A percentile compares a stretch with the other conserved stretches of the same genome.
These are phyloP conservation scores for Crioceris asparagi DNA, from an alignment of 2,888 invertebrate species.

Conservation along the genomic window DNA sequence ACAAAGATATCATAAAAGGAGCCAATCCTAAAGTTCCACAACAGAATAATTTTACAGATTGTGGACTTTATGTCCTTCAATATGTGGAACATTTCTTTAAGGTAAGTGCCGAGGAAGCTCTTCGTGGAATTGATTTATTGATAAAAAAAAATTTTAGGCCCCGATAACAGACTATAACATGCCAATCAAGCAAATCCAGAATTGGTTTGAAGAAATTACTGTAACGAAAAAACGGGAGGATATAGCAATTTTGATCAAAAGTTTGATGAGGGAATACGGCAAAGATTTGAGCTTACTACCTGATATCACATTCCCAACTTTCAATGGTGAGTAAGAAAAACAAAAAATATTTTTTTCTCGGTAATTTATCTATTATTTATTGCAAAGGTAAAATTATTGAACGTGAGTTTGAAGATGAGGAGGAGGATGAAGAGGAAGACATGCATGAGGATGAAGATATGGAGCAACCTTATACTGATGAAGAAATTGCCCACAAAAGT, in stretches of 20 bases:
- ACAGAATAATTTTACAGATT: slow-evolving; percentile 94
- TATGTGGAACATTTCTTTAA: slow-evolving; percentile 94
- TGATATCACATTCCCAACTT: slow-evolving; percentile 63
- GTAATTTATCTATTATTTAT: too few relatives aligned
- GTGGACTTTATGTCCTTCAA: slow-evolving; percentile 89
- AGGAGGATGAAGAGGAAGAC: slow-evolving; percentile 26
- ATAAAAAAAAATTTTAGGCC: slow-evolving; percentile 49
- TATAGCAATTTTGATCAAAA: slow-evolving; percentile 66
- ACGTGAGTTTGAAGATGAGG: slow-evolving; percentile 40
- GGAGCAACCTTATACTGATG: too few relatives aligned
- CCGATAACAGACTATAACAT: slow-evolving; percentile 72
- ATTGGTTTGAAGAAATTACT: slow-evolving; percentile 79
- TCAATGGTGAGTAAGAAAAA: slow-evolving; percentile 59
- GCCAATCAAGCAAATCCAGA: slow-evolving; percentile 70
- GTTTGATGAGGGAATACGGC: slow-evolving; percentile 62
- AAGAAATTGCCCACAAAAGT: slow-evolving; percentile 11
- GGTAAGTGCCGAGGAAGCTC: slow-evolving; percentile 44
- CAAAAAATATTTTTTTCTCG: too few relatives aligned
- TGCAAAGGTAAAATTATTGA: slow-evolving; percentile 49
- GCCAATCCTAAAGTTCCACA: slow-evolving; percentile 89
- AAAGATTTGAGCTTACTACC: slow-evolving; percentile 57
- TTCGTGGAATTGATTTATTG: neutral
- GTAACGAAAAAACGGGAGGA: slow-evolving; percentile 81
- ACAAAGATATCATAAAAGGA: slow-evolving; percentile 76
- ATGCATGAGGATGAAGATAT: slow-evolving; percentile 24